These are phyloP conservation scores for Spicauda simplicius DNA, from an alignment of 2,888 invertebrate species.

Conservation along the genomic window DNA sequence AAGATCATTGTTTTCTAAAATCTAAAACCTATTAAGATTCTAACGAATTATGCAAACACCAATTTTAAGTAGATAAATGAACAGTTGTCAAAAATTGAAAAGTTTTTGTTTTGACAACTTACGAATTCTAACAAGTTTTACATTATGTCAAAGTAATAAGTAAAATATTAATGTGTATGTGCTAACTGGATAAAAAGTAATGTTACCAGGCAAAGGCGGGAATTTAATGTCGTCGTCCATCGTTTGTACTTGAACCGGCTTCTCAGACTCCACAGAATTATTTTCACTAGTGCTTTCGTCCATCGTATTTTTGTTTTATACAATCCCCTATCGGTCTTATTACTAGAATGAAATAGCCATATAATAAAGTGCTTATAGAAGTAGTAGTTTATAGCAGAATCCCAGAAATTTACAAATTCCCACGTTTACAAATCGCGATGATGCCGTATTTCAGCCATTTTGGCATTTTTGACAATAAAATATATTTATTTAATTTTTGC, in stretches of 20 bases:
- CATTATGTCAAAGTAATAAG: background rate
- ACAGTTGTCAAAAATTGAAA: background rate
- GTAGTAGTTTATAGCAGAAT: background rate
- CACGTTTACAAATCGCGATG: conserved; percentile 42
- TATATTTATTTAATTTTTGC: background rate
- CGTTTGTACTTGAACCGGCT: conserved; percentile 62
- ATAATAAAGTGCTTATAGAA: background rate
- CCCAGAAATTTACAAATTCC: conserved; percentile 15
- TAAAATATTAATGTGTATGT: background rate
- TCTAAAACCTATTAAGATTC: no score
- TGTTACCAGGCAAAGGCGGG: conserved; percentile 71
- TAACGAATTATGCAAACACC: no score
- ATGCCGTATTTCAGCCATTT: conserved; percentile 60
- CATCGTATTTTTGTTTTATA: conserved; percentile 48
- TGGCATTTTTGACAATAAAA: conserved; percentile 51
- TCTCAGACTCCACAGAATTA: conserved; percentile 60
- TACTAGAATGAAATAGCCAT: background rate
- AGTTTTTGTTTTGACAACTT: background rate
- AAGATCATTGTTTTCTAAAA: no score
- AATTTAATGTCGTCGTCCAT: conserved; percentile 59
- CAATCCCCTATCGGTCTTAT: background rate
- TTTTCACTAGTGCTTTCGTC: conserved; percentile 63
- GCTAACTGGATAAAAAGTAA: background rate
- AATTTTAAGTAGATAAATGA: no score
- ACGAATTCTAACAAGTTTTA: background rate